A percentile compares a stretch with the other conserved stretches of the same genome.
phyloP scores from a whole-genome alignment of 2,113 vertebrate species.

The Penelope pileata region DNA sequence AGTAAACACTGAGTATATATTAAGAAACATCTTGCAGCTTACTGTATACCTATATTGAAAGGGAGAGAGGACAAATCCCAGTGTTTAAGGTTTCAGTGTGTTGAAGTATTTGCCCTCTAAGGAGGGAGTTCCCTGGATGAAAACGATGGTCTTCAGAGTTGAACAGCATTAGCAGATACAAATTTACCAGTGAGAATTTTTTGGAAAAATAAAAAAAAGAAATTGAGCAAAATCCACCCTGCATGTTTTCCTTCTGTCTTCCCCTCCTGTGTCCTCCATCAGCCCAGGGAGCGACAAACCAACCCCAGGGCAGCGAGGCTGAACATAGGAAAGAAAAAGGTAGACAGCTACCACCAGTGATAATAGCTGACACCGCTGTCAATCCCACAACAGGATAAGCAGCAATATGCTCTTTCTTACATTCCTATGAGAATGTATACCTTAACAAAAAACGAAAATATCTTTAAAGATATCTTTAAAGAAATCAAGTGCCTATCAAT shows the following conservation, averaged over 20 bases:
- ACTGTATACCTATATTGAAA: not conserved
- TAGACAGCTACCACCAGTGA: not conserved
- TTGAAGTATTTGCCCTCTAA: not conserved
- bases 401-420: not conserved
- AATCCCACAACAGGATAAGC: not conserved
- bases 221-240: not conserved
- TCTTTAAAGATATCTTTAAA: accelerated
- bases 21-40: not conserved
- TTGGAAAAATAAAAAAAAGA: not conserved
- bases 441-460: not conserved
- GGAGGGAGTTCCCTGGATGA: not conserved
- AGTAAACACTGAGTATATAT: not conserved
- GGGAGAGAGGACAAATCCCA: not conserved
- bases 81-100: not conserved
- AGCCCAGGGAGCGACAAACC: not conserved
- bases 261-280: not conserved
- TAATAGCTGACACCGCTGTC: not conserved
- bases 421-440: not conserved
- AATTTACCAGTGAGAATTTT: not conserved
- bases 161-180: not conserved
- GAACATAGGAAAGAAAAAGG: not conserved
- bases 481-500: not conserved
- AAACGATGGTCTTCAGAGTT: not conserved
- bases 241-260: not conserved
- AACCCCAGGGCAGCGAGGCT: not conserved